Base-by-base conservation (phyloP, 37 sponge, comb jelly and placozoan species). In the Agelas oroides region DNA sequence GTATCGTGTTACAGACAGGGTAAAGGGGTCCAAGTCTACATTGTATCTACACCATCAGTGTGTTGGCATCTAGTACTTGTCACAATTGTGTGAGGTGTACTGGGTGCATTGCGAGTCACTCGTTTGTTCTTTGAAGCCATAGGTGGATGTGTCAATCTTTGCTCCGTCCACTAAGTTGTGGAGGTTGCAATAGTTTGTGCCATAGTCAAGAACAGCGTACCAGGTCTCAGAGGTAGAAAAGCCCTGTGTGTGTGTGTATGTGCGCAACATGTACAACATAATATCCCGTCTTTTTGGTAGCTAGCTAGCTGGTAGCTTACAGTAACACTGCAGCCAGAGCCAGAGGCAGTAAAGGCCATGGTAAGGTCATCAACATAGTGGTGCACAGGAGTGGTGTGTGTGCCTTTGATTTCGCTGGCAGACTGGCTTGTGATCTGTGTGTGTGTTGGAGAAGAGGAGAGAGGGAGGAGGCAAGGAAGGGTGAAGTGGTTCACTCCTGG, bases 131-230 rank as follows among this genome's bases (percentile, higher is more conserved):
- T 74, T 87, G 69, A 84, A 94, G 53, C 88, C 88, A 66, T 86
- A 86, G 17, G 56, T 32, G 21, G 24, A 52, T 34, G 30, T 75
- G 66, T 65, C 62, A 27, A 93, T 78, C 19, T 80, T 79, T 25
- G 90, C 71, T 2, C 92, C 92, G 27, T 71, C 75, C 27, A 76
- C 85, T 62, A 94, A 82, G 85, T 94, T 94, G 57, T 76, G 92
- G 70, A 94, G 82, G 82, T 94, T 94, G 71, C 94, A 94, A 65
- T 94, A 94, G 85, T 94, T 94, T 35, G 94, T 94, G 24, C 94
- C 92, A 38, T 88, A 40, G 66, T 94, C 94, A 25, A 94, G 81
- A 33, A 84, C 74, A 41, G 94, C 94, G 65, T 94, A 94, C 82
- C 84, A 90, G 0, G 63, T 73, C 82, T 94, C 88, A 36, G 94